Conservation (phyloP, 2,888 invertebrate species). For the Drosophila basisetae region DNA sequence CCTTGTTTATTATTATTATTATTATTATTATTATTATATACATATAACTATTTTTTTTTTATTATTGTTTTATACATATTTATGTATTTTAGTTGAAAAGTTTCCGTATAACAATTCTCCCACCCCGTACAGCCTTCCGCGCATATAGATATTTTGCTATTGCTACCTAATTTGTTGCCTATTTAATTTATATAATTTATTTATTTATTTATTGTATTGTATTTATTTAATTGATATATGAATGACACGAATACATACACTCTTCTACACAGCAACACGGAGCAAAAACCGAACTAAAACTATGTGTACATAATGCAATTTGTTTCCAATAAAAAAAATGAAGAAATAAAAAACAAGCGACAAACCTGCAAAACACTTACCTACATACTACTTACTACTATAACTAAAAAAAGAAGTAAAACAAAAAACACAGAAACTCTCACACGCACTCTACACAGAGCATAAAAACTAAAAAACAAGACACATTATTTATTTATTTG, state of each 20-base stretch:
- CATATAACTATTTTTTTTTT: conserved; percentile 2
- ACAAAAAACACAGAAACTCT: conserved; percentile 15
- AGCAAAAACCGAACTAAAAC: conserved; percentile 43
- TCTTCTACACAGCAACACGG: conserved; percentile 19
- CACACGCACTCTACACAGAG: conserved; percentile 38
- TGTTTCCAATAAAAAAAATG: conserved; percentile 17
- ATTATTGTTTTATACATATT: conserved; percentile 23
- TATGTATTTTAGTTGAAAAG: conserved; percentile 35
- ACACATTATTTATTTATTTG: conserved; percentile 77
- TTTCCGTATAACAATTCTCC: conserved; percentile 19
- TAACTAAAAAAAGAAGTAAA: conserved; percentile 17
- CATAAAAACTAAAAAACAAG: conserved; percentile 53
- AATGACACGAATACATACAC: conserved; percentile 12
- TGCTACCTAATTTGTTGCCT: conserved; percentile 64
- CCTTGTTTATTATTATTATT: conserved; percentile 45
- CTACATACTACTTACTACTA: conserved; percentile 45
- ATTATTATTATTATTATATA: conserved; percentile 25
- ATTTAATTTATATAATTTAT: conserved; percentile 75
- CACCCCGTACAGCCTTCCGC: conserved; percentile 6
- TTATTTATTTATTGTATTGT: conserved; percentile 70
- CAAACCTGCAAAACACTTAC: conserved; percentile 40
- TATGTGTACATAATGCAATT: conserved; percentile 62
- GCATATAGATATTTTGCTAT: conserved; percentile 37
- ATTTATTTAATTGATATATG: conserved; percentile 51
- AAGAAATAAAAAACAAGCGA: conserved; percentile 12